Conservation (phyloP, 2,113 vertebrate species). For the Xenopus borealis region DNA sequence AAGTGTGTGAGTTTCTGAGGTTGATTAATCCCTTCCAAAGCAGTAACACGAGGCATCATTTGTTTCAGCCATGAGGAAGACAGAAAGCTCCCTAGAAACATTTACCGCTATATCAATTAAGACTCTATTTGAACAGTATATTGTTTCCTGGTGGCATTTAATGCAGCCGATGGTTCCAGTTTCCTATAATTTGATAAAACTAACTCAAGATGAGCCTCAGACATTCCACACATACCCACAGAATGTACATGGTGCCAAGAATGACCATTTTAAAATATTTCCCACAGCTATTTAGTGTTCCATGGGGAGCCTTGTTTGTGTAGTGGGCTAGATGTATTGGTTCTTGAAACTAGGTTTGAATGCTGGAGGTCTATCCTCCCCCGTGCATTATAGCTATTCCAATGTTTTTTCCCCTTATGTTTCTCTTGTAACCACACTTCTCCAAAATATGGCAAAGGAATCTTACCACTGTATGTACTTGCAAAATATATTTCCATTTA, state of each 20-base stretch:
- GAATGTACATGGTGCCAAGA: not conserved
- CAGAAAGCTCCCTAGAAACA: not conserved
- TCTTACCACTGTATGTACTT: constrained; percentile 1
- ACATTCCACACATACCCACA: constrained; percentile 22
- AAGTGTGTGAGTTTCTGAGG: not conserved
- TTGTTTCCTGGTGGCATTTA: not conserved
- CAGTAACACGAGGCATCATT: not conserved
- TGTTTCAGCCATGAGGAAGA: not conserved
- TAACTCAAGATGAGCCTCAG: constrained; percentile 22
- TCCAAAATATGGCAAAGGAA: not conserved
- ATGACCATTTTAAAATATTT: constrained; percentile 15
- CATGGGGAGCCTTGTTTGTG: constrained; percentile 17
- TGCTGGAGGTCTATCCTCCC: constrained; percentile 17
- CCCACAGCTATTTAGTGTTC: constrained; percentile 23
- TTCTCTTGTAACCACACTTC: constrained; percentile 24
- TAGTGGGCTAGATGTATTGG: constrained; percentile 13
- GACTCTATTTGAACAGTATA: not conserved
- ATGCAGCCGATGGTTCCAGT: not conserved
- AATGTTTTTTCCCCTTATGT: not conserved
- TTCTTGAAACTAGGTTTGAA: not conserved
- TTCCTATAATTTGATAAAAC: constrained; percentile 23
- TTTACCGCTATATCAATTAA: not conserved
- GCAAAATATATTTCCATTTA: not conserved
- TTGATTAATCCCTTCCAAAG: not conserved
- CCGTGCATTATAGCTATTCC: constrained; percentile 10